phyloP scores from a whole-genome alignment of 2,888 invertebrate genomes.

The Spodoptera exigua region DNA sequence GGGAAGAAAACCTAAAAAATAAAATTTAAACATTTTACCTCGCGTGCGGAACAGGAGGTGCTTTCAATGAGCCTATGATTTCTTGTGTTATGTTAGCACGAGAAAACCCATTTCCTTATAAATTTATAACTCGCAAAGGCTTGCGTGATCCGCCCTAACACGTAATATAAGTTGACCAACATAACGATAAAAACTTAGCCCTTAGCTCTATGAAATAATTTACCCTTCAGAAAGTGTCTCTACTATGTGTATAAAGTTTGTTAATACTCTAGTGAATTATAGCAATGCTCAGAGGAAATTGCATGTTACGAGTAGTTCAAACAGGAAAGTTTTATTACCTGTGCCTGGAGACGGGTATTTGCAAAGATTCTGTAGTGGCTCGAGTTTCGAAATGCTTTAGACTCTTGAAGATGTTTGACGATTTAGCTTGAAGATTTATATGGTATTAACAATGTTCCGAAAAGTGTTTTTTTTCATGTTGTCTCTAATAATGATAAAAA shows the following conservation, averaged over 20 bases:
- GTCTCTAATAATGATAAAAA: no score
- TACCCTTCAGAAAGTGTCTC: constrained; percentile 62
- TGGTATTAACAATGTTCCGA: not conserved
- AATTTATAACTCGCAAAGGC: constrained; percentile 68
- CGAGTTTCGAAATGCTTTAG: constrained; percentile 32
- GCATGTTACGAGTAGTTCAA: constrained; percentile 54
- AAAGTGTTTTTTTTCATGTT: no score
- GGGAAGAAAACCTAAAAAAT: constrained; percentile 42
- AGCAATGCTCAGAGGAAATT: constrained; percentile 48
- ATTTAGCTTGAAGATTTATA: constrained; percentile 3
- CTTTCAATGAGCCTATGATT: constrained; percentile 56
- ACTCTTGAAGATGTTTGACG: constrained; percentile 21
- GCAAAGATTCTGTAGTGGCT: constrained; percentile 31
- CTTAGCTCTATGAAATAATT: constrained; percentile 58
- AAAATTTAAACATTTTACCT: constrained; percentile 56
- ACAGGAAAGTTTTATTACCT: constrained; percentile 52
- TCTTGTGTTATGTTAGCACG: constrained; percentile 20
- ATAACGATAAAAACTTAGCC: constrained; percentile 67
- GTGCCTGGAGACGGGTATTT: constrained; percentile 39
- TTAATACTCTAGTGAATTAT: constrained; percentile 60
- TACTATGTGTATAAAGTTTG: constrained; percentile 54
- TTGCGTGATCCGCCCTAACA: constrained; percentile 68
- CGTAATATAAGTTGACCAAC: constrained; percentile 72
- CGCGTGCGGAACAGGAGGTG: constrained; percentile 67
- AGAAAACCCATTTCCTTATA: constrained; percentile 62